Evolutionary conservation across 2,797 vertebrate genomes (phyloP), one percentile per base, ranked within the genome.

Genomic region (Acrocephalus scirpaceus): DNA sequence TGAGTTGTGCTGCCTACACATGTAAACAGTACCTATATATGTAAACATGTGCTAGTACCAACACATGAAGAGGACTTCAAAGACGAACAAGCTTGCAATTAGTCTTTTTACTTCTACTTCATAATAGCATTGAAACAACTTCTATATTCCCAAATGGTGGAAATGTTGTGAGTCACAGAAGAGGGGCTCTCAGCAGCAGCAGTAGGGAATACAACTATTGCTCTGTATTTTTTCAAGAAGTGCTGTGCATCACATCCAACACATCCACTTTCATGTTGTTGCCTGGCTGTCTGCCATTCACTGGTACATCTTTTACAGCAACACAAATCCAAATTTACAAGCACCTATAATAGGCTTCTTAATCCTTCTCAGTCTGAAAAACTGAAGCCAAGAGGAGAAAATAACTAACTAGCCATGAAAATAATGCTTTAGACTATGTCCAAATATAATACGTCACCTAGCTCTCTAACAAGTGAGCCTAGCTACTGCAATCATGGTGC

Each of bases 321-420:
- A 73, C 45, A 89, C 65, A 95, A 94, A 94, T 80, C 54, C 32
- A 50, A 66, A 71, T 72, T 90, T 93, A 81, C 60, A 95, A 84
- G 47, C 27, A 57, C 57, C 54, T 92, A 25, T 78, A 89, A 87
- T 15, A 70, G 44, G 66, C 65, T 36, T 86, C 67, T 81, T 89
- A 96, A 94, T 93, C 84, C 70, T 85, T 80, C 81, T 90, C 76
- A 70, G 22, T 79, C n/a, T 86, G 57, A n/a, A 53, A 88, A 88
- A 60, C 17, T 80, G 53, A 89, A 65, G 57, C 23, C 69, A 94
- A 74, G 18, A 32, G 32, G 36, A 76, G 69, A 70, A 90, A 94
- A 94, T 45, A 88, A 86, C 62, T 45, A 81, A 88, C 25, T 32
- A 64, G 44, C 44, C 67, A 82, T 70, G 54, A 32, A 95, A 95